Evolutionary conservation across 2,888 invertebrate genomes (phyloP).

Genomic region (Automeris io): DNA sequence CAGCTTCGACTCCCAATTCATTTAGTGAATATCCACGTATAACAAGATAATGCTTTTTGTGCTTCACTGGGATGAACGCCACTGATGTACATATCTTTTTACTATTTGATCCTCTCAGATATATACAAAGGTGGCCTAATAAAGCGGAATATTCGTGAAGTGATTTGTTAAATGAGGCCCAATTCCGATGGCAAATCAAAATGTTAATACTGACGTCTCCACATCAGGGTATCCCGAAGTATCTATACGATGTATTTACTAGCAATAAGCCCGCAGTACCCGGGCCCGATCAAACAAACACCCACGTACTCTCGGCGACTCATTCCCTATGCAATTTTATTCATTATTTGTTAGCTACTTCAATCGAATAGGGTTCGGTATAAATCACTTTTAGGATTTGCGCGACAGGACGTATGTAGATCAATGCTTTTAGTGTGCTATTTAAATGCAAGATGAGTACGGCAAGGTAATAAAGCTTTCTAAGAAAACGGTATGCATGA

Average conservation of each 20-base stretch:
- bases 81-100: background rate
- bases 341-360: constrained; percentile 77
- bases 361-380: constrained; percentile 71
- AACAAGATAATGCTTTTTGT: too few species aligned
- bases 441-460: constrained; percentile 62
- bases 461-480: constrained; percentile 63
- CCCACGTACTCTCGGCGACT: constrained; percentile 62
- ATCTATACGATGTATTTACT: constrained; percentile 47
- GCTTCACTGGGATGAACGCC: background rate
- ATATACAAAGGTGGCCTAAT: too few species aligned
- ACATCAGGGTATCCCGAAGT: constrained; percentile 31
- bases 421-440: constrained; percentile 72
- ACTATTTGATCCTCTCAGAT: background rate
- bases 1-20: too few species aligned
- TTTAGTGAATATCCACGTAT: too few species aligned
- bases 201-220: constrained; percentile 33
- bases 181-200: constrained; percentile 25
- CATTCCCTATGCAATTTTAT: constrained; percentile 77
- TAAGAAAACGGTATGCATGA: constrained; percentile 51
- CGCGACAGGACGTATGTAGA: constrained; percentile 70
- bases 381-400: constrained; percentile 75
- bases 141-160: background rate
- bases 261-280: constrained; percentile 51
- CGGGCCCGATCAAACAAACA: constrained; percentile 57
- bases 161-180: background rate